Base-by-base conservation (phyloP, 1,140 invertebrate species). In the Drosophila cardini region DNA sequence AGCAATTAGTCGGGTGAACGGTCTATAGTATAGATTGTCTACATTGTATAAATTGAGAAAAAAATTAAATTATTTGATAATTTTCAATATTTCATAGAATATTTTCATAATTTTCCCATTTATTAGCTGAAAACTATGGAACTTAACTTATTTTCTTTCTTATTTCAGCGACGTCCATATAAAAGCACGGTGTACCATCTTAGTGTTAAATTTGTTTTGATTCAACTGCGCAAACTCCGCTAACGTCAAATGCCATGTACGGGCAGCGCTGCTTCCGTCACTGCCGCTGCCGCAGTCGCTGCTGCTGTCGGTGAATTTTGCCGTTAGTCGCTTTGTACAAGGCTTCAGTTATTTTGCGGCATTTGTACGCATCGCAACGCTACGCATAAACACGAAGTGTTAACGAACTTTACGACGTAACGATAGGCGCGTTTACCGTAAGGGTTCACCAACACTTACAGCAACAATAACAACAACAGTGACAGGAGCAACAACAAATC, bases 161-260 rank as follows among this genome's bases (percentile, higher is more conserved):
- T 34, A 3, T 74, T 70, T 42, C 52, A 72, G 16, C 8, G 10
- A 4, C 15, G 26, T 48, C 16, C 8, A 3, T 32, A 40, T 42
- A 56, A 9, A 48, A 42, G 40, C 40, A 56, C 58, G 8, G 7
- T 36, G 50, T 42, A 68, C 67, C 67, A 38, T 43, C 32, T 32
- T 58, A 46, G 82, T 80, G 83, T 87, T 85, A 85, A 85, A 60
- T 85, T 85, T 87, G 82, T 85, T 85, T 87, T 85, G 75, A 87
- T 87, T 72, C 53, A 46, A 55, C 63, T 85, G 82, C 82, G 82
- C 82, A 85, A 55, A 78, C 78, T 75, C 82, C 56, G 21, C 56
- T 38, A 72, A 72, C 70, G 73, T 64, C 81, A 79, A 76, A 76
- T 21, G 69, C 40, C 32, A 36, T 56, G 58, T 64, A 21, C 21